Evolutionary conservation across 2,113 vertebrate genomes (phyloP).

Genomic region (Etheostoma cragini): DNA sequence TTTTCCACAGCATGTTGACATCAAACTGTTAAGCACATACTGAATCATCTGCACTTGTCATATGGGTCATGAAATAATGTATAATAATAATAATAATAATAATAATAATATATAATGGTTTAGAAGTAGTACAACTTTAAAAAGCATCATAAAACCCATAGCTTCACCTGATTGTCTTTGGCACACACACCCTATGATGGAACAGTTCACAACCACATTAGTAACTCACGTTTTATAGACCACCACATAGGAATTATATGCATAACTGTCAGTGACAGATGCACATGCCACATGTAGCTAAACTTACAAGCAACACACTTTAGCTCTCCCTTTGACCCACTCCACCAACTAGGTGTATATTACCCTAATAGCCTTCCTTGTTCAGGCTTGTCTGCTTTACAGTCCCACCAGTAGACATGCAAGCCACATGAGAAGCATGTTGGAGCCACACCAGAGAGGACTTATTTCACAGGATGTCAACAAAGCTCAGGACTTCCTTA

Average conservation of each 20-base stretch:
- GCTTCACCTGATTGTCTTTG: background rate
- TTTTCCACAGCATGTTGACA: background rate
- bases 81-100: no score
- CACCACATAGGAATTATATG: background rate
- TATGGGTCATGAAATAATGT: background rate
- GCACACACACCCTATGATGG: background rate
- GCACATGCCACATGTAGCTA: constrained; percentile 27
- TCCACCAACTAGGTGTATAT: background rate
- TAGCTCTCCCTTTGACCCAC: constrained; percentile 12
- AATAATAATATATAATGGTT: background rate
- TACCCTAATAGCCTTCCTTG: constrained; percentile 24
- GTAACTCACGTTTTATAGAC: constrained; percentile 25
- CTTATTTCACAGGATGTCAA: constrained; percentile 55
- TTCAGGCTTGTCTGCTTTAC: constrained; percentile 47
- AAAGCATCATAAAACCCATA: background rate
- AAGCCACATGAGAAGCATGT: constrained; percentile 46
- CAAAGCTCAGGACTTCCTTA: constrained; percentile 30
- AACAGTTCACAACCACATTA: background rate
- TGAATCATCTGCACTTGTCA: background rate
- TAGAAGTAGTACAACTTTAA: background rate
- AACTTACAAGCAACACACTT: constrained; percentile 23
- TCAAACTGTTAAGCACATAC: background rate
- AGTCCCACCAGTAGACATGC: constrained; percentile 31
- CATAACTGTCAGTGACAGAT: background rate
- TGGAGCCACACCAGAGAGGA: constrained; percentile 47